phyloP scores from a whole-genome alignment of 2,888 invertebrate species.

The Eupithecia insigniata region DNA sequence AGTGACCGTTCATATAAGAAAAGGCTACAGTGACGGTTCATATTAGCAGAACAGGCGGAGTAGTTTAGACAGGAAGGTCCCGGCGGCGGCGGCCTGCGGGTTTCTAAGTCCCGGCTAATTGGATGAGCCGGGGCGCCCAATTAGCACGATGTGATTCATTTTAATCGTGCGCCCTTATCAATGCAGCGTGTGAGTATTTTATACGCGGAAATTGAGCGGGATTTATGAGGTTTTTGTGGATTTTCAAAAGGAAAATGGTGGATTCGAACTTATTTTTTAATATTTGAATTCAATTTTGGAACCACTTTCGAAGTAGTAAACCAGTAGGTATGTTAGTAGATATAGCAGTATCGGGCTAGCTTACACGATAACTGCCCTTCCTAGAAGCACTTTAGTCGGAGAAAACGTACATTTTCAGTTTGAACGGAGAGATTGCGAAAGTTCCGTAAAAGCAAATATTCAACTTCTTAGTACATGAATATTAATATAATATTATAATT shows the following conservation, averaged over 20 bases:
- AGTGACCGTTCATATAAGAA: background rate
- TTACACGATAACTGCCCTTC: background rate
- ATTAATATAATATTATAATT: slow-evolving; percentile 12
- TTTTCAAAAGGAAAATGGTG: background rate
- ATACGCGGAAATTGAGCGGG: slow-evolving; percentile 15
- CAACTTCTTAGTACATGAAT: background rate
- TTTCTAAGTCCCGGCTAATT: slow-evolving; percentile 83
- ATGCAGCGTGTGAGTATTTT: slow-evolving; percentile 53
- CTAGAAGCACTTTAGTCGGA: background rate
- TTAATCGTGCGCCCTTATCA: slow-evolving; percentile 80
- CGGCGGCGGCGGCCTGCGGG: slow-evolving; percentile 63
- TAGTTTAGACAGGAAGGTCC: slow-evolving; percentile 65
- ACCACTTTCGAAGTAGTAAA: background rate
- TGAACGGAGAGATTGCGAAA: background rate
- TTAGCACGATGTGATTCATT: slow-evolving; percentile 82
- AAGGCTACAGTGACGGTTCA: slow-evolving; percentile 51
- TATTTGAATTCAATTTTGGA: background rate
- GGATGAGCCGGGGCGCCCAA: slow-evolving; percentile 78
- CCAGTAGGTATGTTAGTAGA: background rate
- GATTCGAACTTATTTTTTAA: background rate
- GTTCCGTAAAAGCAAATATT: background rate
- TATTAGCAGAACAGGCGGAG: slow-evolving; percentile 54
- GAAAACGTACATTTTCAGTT: background rate
- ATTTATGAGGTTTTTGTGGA: slow-evolving; percentile 3
- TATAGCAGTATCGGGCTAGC: background rate